phyloP scores from a whole-genome alignment of 2,113 vertebrate genomes.

The Albula goreensis region DNA sequence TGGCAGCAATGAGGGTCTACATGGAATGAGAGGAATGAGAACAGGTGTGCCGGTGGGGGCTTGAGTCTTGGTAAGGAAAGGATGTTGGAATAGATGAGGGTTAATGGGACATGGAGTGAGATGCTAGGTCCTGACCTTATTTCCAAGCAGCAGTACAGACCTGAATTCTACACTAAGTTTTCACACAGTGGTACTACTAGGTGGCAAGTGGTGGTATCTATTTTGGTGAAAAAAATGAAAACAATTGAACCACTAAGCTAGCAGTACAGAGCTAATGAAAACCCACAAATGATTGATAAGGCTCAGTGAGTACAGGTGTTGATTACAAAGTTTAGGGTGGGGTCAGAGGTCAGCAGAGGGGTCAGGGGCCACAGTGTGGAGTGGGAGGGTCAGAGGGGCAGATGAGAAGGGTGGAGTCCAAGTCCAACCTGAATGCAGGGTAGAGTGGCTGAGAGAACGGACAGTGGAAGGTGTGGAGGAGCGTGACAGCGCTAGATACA shows the following conservation, averaged over 20 bases:
- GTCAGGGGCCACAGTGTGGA: slow-evolving; percentile 22
- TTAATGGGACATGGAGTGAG: no score
- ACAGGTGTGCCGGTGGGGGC: not conserved
- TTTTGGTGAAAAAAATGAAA: no score
- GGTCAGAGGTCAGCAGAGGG: not conserved
- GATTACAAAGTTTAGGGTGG: not conserved
- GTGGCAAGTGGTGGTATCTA: no score
- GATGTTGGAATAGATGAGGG: no score
- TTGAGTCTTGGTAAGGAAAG: no score
- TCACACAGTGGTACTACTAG: no score
- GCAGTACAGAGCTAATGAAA: not conserved
- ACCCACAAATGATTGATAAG: not conserved
- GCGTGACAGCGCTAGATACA: slow-evolving; percentile 52
- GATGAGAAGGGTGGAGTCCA: slow-evolving; percentile 64
- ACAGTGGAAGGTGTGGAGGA: slow-evolving; percentile 64
- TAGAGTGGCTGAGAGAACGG: slow-evolving; percentile 64
- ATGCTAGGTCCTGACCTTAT: no score
- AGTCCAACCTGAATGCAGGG: slow-evolving; percentile 66
- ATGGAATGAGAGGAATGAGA: not conserved
- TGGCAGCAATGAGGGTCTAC: not conserved
- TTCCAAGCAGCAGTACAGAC: no score
- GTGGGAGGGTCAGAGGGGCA: slow-evolving; percentile 45
- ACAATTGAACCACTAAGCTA: not conserved
- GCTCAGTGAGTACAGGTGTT: no score
- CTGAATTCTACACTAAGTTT: no score